Percentiles rank a stretch among this genome's conserved stretches.
Conservation (phyloP, 64 coral and sea anemone genomes). For the Cladopsammia gracilis region DNA sequence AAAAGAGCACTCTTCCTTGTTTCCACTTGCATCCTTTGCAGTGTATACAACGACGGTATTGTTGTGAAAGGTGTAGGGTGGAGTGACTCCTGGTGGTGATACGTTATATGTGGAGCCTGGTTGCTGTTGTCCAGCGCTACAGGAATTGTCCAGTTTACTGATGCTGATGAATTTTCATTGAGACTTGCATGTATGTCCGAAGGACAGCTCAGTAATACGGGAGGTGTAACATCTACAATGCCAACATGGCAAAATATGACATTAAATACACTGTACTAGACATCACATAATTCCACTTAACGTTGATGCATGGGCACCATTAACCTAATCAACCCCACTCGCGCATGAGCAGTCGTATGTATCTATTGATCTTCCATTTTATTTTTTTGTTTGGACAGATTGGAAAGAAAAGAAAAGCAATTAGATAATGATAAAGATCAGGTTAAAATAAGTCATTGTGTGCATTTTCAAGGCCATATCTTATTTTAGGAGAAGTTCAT, state of each 20-base stretch:
- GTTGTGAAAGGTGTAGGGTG: conserved; percentile 39
- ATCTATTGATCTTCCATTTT: too few relatives aligned
- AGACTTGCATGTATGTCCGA: conserved; percentile 65
- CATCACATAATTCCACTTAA: too few relatives aligned
- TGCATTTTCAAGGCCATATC: too few relatives aligned
- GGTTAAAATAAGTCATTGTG: too few relatives aligned
- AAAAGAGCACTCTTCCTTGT: conserved; percentile 66
- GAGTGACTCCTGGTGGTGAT: conserved; percentile 19
- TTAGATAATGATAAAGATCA: too few relatives aligned
- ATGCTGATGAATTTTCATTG: conserved; percentile 8
- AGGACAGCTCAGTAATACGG: conserved; percentile 60
- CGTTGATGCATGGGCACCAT: too few relatives aligned
- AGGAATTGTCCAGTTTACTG: conserved; percentile 69
- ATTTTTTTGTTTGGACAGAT: too few relatives aligned
- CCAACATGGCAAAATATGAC: neutral
- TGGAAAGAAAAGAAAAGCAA: too few relatives aligned
- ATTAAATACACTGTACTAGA: too few relatives aligned
- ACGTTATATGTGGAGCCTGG: neutral
- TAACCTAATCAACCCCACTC: too few relatives aligned
- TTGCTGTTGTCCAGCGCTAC: conserved; percentile 59
- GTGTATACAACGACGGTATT: conserved; percentile 41
- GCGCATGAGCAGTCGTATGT: too few relatives aligned
- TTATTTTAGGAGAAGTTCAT: too few relatives aligned
- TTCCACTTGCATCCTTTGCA: conserved; percentile 66
- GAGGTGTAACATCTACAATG: conserved; percentile 53